phyloP scores from a whole-genome alignment of 2,797 vertebrate genomes.

The Cyclura pinguis region DNA sequence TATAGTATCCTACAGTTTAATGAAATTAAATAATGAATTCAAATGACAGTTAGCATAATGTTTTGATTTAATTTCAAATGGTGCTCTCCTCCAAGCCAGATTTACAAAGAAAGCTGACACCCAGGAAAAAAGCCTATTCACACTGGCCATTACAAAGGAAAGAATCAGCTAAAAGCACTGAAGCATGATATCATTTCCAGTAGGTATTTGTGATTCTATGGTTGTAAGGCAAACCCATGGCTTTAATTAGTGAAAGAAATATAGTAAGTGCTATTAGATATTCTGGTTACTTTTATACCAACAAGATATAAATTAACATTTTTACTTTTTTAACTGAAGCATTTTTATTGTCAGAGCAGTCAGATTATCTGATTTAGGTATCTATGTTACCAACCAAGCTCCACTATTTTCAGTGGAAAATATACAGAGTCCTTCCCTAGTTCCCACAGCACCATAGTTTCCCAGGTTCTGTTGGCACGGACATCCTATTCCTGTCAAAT shows the following conservation, averaged over 20 bases:
- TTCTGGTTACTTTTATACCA: neutral
- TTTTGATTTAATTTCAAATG: conserved; percentile 75
- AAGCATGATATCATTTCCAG: conserved; percentile 44
- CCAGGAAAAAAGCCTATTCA: conserved; percentile 44
- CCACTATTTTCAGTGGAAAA: neutral
- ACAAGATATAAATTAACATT: neutral
- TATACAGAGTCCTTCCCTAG: neutral
- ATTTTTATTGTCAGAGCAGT: neutral
- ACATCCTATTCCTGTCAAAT: neutral
- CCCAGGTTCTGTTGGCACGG: neutral
- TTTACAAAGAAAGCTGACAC: conserved; percentile 55
- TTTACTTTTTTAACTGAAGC: neutral
- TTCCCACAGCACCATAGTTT: neutral
- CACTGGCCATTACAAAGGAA: conserved; percentile 44
- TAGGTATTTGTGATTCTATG: conserved; percentile 39
- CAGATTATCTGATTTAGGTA: neutral
- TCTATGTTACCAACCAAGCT: neutral
- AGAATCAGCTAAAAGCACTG: conserved; percentile 21
- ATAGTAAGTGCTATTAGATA: conserved; percentile 8
- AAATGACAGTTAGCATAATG: conserved; percentile 76
- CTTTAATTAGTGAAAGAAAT: conserved; percentile 29
- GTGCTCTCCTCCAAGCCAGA: conserved; percentile 60
- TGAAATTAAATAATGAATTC: conserved; percentile 77
- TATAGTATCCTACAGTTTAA: conserved; percentile 70
- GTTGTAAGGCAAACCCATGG: no score